Evolutionary conservation across 2,888 invertebrate species (phyloP), one percentile per base, ranked within the genome.

Genomic region (Trachelus stipa): DNA sequence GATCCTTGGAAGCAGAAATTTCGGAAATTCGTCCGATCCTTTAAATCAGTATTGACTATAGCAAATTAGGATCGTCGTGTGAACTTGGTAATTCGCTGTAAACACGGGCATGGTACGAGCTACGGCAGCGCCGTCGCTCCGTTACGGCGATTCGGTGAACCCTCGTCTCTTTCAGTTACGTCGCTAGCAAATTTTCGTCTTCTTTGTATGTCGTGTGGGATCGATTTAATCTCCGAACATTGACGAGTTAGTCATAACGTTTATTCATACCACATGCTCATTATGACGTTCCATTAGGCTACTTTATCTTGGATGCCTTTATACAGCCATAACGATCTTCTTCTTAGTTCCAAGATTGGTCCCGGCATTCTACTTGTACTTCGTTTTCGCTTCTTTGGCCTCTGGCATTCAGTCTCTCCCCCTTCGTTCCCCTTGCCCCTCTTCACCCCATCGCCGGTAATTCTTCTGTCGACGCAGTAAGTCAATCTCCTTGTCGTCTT

Each of bases 211-310:
- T 56, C 23, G 23, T 1, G 6, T 23, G 56, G 56, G 56, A 1
- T 9, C 56, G 56, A 76, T 76, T 75, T 68, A 31, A 78, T 35
- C 68, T 78, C n/a, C 68, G 73, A 78, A 78, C 73, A 78, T 78
- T 78, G 12, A 69, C 30, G 56, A 71, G 31, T 31, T 34, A 31
- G 0, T 34, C 71, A 1, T 71, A 31, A 6, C 15, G 71, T 71
- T 23, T 71, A 33, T n/a, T 71, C 11, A 23, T 71, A 71, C 31
- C 23, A 56, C 56, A 23, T 71, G 31, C 71, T 23, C 71, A 31
- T 71, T 71, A 71, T 31, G 56, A 56, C 9, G 71, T 31, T 33
- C 31, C 71, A 71, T 30, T 71, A 76, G 75, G 77, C 76, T 4
- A 31, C 71, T 31, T 71, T 71, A 56, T 56, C 2, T 9, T 56